These are phyloP conservation scores for Dryomyza anilis DNA, from an alignment of 2,888 invertebrate species.

Conservation along the genomic window DNA sequence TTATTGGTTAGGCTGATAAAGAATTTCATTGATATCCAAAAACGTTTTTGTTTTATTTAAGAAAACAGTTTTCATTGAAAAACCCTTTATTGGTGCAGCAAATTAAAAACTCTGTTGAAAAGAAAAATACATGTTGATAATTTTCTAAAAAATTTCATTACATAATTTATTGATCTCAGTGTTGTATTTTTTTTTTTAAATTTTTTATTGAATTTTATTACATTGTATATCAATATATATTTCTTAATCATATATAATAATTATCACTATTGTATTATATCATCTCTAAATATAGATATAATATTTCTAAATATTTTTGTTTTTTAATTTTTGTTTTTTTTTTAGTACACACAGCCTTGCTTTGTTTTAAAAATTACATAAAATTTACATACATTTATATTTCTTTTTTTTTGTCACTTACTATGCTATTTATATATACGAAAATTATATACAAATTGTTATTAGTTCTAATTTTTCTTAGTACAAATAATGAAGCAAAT, in stretches of 20 bases:
- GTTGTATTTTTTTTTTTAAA: slow-evolving; percentile 29
- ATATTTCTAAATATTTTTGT: slow-evolving; percentile 18
- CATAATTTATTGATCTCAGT: slow-evolving; percentile 50
- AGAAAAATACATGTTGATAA: slow-evolving; percentile 20
- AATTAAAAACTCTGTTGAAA: too few relatives aligned
- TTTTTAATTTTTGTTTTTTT: slow-evolving; percentile 31
- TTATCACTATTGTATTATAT: slow-evolving; percentile 18
- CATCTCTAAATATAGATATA: slow-evolving; percentile 20
- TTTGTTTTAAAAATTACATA: slow-evolving; percentile 58
- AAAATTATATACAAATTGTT: background rate
- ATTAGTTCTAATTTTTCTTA: too few relatives aligned
- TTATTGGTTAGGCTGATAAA: too few relatives aligned
- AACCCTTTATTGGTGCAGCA: too few relatives aligned
- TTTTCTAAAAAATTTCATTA: slow-evolving; percentile 51
- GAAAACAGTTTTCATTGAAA: too few relatives aligned
- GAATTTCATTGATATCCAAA: too few relatives aligned
- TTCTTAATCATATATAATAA: slow-evolving; percentile 22
- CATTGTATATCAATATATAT: slow-evolving; percentile 32
- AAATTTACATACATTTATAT: slow-evolving; percentile 33
- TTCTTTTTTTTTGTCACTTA: background rate
- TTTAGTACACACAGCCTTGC: slow-evolving; percentile 59
- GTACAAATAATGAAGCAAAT: background rate
- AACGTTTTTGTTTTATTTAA: too few relatives aligned
- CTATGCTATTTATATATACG: background rate
- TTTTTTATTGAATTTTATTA: slow-evolving; percentile 37